These are phyloP conservation scores for Apis laboriosa DNA, from an alignment of 1,140 invertebrate species.

Conservation along the genomic window DNA sequence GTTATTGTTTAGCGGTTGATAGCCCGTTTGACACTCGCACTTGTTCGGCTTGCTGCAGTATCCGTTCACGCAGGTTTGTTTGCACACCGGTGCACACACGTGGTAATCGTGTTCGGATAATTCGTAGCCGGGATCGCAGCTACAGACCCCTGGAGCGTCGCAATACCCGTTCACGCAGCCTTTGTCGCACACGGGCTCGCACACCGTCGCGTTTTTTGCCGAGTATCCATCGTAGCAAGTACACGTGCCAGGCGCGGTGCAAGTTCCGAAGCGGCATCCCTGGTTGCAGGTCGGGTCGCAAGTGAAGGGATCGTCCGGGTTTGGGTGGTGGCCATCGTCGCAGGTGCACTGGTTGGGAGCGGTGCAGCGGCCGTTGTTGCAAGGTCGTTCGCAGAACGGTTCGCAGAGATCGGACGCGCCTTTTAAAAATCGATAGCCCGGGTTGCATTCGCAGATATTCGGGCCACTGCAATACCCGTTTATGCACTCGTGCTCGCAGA, in stretches of 20 bases:
- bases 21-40: conserved; percentile 56
- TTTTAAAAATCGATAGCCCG: neutral
- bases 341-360: conserved; percentile 83
- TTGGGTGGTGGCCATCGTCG: conserved; percentile 46
- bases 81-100: conserved; percentile 19
- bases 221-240: conserved; percentile 53
- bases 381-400: conserved; percentile 76
- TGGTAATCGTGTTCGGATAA: neutral
- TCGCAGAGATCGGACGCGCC: conserved; percentile 62
- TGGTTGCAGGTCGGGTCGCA: conserved; percentile 50
- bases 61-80: conserved; percentile 48
- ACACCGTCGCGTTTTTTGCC: neutral
- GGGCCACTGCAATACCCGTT: neutral
- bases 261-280: conserved; percentile 48
- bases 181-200: conserved; percentile 54
- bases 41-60: conserved; percentile 56
- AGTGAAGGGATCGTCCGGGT: neutral
- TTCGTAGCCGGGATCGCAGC: conserved; percentile 49
- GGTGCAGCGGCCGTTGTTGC: conserved; percentile 83
- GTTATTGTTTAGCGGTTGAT: neutral
- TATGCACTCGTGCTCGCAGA: neutral
- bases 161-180: conserved; percentile 52
- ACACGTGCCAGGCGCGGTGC: conserved; percentile 51
- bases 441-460: neutral
- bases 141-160: conserved; percentile 52